Evolutionary conservation across 2,797 vertebrate genomes (phyloP).

Genomic region (Parotocinclus haroldoi): DNA sequence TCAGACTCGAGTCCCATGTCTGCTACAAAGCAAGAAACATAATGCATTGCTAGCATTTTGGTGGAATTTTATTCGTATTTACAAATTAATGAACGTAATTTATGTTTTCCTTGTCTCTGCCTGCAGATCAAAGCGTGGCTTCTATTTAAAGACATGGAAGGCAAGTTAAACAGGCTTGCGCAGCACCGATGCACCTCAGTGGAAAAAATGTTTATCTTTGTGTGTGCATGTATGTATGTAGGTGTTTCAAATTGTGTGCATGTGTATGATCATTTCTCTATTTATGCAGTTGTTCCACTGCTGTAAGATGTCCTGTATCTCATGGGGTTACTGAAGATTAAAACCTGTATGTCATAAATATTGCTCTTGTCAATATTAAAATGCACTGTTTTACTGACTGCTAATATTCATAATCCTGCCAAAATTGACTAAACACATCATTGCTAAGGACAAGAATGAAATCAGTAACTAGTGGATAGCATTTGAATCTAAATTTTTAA

Average conservation of each 20-base stretch:
- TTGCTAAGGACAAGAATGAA: too few species aligned
- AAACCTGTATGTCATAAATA: neutral
- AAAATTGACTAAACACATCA: too few species aligned
- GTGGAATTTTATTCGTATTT: too few species aligned
- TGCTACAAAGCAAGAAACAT: too few species aligned
- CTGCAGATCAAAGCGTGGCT: slow-evolving; percentile 30
- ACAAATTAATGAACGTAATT: slow-evolving; percentile 32
- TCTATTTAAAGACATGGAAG: slow-evolving; percentile 63
- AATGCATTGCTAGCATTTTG: too few species aligned
- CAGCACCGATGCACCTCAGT: slow-evolving; percentile 46
- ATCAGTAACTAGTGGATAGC: too few species aligned
- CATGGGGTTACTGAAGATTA: neutral
- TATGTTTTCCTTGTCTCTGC: slow-evolving; percentile 27
- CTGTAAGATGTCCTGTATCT: slow-evolving; percentile 15
- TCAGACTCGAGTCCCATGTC: too few species aligned
- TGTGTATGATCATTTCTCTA: neutral
- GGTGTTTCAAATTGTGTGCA: neutral
- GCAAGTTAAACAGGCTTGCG: slow-evolving; percentile 48
- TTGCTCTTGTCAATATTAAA: too few species aligned
- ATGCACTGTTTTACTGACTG: too few species aligned
- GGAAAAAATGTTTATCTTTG: slow-evolving; percentile 50
- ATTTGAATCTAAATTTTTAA: too few species aligned
- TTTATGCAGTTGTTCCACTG: slow-evolving; percentile 21
- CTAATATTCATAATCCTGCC: too few species aligned
- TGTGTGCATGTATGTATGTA: neutral